phyloP scores from a whole-genome alignment of 2,113 vertebrate genomes.

The Regulus satrapa region DNA sequence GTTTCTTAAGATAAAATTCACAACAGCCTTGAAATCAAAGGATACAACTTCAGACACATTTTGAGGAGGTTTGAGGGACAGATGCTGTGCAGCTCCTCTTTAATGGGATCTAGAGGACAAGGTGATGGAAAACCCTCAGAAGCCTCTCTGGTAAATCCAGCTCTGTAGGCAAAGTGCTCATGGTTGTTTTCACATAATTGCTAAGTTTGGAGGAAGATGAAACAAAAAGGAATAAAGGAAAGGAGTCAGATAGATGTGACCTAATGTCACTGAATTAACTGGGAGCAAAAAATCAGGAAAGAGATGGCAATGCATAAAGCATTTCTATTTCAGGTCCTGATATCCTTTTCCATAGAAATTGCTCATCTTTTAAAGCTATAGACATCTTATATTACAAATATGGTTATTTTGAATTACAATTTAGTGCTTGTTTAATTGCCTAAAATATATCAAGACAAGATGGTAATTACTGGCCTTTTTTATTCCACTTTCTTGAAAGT shows the following conservation, averaged over 20 bases:
- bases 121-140: neutral
- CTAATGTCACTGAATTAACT: neutral
- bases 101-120: slow-evolving; percentile 1
- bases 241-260: neutral
- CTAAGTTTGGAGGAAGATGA: neutral
- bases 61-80: neutral
- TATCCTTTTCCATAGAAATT: neutral
- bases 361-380: neutral
- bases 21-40: neutral
- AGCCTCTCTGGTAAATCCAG: neutral
- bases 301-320: neutral
- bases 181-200: neutral
- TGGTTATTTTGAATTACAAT: neutral
- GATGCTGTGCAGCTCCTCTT: neutral
- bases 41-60: neutral
- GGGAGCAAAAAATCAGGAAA: neutral
- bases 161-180: neutral
- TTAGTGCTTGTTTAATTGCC: neutral
- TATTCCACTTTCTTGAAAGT: neutral
- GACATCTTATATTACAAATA: neutral
- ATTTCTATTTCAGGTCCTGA: neutral
- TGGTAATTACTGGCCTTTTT: neutral
- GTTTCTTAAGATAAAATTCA: neutral
- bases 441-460: neutral
- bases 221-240: neutral